Percentiles rank a stretch among this genome's conserved stretches.
Conservation (phyloP, 1,140 invertebrate species). For the Dolichoris vasculosae region DNA sequence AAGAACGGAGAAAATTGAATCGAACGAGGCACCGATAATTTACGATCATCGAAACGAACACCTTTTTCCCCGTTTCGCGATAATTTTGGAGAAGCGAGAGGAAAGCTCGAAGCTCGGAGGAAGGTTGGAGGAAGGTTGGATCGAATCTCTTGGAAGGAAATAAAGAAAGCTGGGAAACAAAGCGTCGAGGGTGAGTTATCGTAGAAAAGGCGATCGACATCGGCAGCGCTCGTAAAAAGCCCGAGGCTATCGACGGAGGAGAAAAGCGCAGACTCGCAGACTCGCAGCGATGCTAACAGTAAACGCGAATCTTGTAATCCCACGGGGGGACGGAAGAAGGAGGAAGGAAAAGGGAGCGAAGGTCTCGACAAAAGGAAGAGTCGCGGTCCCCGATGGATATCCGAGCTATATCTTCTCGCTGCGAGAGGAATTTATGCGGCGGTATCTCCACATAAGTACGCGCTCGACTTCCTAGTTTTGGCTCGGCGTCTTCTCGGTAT, state of each 20-base stretch:
- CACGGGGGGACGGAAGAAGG: background rate
- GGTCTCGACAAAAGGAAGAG: background rate
- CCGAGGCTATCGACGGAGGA: background rate
- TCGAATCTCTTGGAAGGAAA: constrained; percentile 1
- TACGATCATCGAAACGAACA: background rate
- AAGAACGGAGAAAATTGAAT: too few relatives aligned
- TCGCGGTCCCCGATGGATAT: background rate
- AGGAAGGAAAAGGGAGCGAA: background rate
- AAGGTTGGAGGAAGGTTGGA: background rate
- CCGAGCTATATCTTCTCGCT: background rate
- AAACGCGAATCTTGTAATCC: background rate
- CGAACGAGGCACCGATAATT: too few relatives aligned
- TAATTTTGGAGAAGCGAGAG: background rate
- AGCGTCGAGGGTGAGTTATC: background rate
- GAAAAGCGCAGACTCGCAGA: background rate
- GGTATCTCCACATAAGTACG: background rate
- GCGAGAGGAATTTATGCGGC: constrained; percentile 1
- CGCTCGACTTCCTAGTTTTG: constrained; percentile 22
- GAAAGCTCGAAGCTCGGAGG: background rate
- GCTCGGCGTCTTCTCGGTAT: background rate
- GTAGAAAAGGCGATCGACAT: background rate
- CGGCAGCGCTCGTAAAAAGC: background rate
- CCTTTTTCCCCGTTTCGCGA: background rate
- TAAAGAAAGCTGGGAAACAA: background rate
- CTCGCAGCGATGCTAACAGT: background rate